Evolutionary conservation across 1,140 invertebrate species (phyloP).

Genomic region (Trichonephila clavipes): DNA sequence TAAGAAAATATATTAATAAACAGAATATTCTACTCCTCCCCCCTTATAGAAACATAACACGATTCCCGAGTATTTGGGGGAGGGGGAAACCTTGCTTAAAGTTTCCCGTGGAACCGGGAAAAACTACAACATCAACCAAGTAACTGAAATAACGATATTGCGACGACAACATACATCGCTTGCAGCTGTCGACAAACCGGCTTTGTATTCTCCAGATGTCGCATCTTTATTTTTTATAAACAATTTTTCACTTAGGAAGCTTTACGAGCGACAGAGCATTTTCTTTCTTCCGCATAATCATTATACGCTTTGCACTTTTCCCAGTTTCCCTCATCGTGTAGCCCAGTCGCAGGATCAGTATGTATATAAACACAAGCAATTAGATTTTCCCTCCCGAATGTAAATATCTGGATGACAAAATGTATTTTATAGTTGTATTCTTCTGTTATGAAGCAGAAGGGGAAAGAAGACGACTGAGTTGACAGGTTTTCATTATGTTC

Average conservation of each 20-base stretch:
- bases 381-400: not conserved
- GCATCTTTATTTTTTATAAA: not conserved
- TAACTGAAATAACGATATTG: not conserved
- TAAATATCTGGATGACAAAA: conserved; percentile 15
- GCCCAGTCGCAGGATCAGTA: not conserved
- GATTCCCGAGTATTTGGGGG: no score
- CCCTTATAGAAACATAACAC: no score
- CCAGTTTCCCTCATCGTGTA: not conserved
- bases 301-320: not conserved
- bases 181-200: not conserved
- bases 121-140: not conserved
- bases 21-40: no score
- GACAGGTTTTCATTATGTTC: not conserved
- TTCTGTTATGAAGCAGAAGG: not conserved
- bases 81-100: no score
- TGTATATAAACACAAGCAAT: conserved; percentile 1
- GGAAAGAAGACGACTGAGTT: not conserved
- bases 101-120: not conserved
- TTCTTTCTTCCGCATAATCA: not conserved
- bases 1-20: no score
- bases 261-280: not conserved
- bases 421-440: not conserved
- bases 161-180: not conserved
- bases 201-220: not conserved
- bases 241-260: not conserved